Percentiles rank a stretch among this genome's conserved stretches.
These are phyloP conservation scores for Variabilichromis moorii DNA, from an alignment of 2,113 vertebrate species.

Conservation along the genomic window DNA sequence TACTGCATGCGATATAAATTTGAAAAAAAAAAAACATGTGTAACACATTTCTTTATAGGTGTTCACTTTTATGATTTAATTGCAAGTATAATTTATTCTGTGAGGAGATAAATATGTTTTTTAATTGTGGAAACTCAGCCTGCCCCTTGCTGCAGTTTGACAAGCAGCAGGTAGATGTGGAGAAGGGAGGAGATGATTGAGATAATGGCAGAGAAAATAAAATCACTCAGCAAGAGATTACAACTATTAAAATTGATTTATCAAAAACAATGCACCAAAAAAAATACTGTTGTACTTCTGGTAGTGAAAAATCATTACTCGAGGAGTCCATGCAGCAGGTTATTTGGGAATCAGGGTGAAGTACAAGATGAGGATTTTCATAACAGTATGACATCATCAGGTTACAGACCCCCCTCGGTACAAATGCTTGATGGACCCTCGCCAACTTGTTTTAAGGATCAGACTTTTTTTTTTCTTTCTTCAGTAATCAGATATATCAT, in stretches of 20 bases:
- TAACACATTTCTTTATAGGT: not conserved
- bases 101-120: not conserved
- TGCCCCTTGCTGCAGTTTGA: not conserved
- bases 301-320: not conserved
- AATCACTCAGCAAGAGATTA: not conserved
- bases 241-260: constrained; percentile 12
- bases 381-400: not conserved
- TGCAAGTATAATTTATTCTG: not conserved
- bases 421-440: not conserved
- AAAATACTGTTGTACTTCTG: not conserved
- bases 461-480: not conserved
- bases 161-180: not conserved
- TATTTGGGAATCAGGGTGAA: not conserved
- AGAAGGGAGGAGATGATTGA: not conserved
- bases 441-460: accelerated
- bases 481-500: not conserved
- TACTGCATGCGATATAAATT: not conserved
- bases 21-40: not conserved
- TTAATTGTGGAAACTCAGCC: not conserved
- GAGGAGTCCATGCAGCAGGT: not conserved
- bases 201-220: constrained; percentile 1
- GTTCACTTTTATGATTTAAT: not conserved
- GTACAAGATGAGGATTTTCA: not conserved
- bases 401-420: not conserved
- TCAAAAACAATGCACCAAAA: not conserved